These are phyloP conservation scores for Xylophagus ater DNA, from an alignment of 2,888 invertebrate species.

Conservation along the genomic window DNA sequence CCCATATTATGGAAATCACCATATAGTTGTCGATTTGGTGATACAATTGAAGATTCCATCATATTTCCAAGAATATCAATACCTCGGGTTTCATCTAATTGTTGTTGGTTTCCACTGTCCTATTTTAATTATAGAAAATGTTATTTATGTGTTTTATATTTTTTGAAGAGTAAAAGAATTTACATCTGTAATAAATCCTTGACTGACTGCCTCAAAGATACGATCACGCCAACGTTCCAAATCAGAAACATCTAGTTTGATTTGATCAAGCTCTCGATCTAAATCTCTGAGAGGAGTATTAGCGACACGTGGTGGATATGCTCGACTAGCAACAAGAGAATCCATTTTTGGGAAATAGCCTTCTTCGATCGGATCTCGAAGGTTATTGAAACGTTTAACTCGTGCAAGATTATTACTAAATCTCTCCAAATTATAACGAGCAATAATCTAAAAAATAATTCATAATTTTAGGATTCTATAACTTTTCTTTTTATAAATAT, in stretches of 20 bases:
- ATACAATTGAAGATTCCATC: constrained; percentile 60
- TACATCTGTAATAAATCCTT: constrained; percentile 47
- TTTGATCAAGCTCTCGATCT: constrained; percentile 55
- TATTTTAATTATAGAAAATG: no score
- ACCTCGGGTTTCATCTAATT: constrained; percentile 54
- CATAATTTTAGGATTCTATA: no score
- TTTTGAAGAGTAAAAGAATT: no score
- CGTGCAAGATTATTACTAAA: constrained; percentile 58
- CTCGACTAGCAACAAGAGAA: constrained; percentile 60
- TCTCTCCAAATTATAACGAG: constrained; percentile 65
- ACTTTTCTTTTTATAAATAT: no score
- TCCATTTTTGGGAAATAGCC: constrained; percentile 79
- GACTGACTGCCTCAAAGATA: constrained; percentile 58
- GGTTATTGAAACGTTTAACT: constrained; percentile 51
- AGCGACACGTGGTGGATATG: constrained; percentile 61
- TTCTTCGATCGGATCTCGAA: constrained; percentile 58
- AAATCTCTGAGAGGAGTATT: constrained; percentile 48
- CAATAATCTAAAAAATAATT: constrained; percentile 31
- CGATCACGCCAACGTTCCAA: constrained; percentile 67
- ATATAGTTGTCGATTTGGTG: constrained; percentile 57
- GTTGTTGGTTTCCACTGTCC: constrained; percentile 46
- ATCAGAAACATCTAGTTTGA: constrained; percentile 55
- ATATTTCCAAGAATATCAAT: constrained; percentile 72
- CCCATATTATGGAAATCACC: constrained; percentile 77
- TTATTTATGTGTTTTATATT: no score